These are phyloP conservation scores for Todus mexicanus DNA, from an alignment of 2,797 vertebrate species.

Conservation along the genomic window DNA sequence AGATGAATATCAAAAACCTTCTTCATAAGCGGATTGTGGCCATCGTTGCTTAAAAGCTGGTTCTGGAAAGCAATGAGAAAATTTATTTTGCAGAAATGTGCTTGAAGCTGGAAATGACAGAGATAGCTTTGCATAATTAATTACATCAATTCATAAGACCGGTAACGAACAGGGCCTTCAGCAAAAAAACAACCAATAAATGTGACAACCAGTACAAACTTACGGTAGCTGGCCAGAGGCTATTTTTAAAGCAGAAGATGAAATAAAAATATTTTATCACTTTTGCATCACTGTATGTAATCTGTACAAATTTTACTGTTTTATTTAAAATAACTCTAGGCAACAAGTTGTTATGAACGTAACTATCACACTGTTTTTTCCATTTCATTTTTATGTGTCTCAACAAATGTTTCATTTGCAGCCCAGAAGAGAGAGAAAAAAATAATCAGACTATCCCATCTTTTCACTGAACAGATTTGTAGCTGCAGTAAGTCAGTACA, in stretches of 20 bases:
- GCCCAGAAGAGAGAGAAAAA: neutral
- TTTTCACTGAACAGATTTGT: neutral
- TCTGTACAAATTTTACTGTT: neutral
- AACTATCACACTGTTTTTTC: neutral
- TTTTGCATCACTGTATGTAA: too few relatives aligned
- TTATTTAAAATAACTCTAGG: slow-evolving; percentile 6
- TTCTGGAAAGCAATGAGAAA: slow-evolving; percentile 72
- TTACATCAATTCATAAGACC: neutral
- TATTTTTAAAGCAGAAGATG: neutral
- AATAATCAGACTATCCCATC: neutral
- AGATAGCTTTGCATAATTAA: neutral
- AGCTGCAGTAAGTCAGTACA: neutral
- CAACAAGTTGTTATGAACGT: neutral
- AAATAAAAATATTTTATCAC: neutral
- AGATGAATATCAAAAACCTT: slow-evolving; percentile 95
- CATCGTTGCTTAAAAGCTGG: slow-evolving; percentile 90
- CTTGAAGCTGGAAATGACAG: neutral
- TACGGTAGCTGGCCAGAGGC: neutral
- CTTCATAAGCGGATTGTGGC: slow-evolving; percentile 94
- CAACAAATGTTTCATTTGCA: neutral
- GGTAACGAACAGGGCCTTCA: neutral
- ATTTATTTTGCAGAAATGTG: neutral
- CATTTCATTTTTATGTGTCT: neutral
- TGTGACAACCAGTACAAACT: neutral
- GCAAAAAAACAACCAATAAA: neutral